A percentile compares a stretch with the other conserved stretches of the same genome.
Conservation (phyloP, 2,888 invertebrate genomes). For the Cetonia aurata region DNA sequence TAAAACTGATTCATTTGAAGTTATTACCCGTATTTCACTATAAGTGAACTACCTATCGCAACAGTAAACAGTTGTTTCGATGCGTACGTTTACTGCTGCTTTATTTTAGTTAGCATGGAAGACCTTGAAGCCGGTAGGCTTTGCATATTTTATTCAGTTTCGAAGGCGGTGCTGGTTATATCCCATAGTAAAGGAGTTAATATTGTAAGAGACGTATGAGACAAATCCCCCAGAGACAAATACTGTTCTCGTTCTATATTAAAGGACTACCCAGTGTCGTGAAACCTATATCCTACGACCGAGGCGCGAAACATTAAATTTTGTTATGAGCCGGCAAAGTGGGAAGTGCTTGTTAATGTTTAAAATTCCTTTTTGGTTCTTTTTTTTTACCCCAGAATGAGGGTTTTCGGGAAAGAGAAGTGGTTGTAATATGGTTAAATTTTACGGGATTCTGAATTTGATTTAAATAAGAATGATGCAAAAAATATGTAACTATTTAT, state of each 20-base stretch:
- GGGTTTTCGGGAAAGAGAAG: no score
- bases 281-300: not conserved
- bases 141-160: conserved; percentile 8
- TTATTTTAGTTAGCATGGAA: not conserved
- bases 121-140: not conserved
- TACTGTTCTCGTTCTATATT: conserved; percentile 1
- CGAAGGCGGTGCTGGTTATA: not conserved
- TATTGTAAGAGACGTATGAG: conserved; percentile 8
- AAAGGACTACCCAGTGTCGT: not conserved
- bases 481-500: no score
- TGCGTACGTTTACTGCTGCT: no score
- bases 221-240: conserved; percentile 9
- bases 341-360: conserved; percentile 13
- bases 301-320: not conserved
- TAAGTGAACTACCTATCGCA: no score
- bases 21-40: no score
- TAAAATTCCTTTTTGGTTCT: conserved; percentile 2
- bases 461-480: no score
- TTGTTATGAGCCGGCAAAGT: not conserved
- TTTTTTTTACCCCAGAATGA: no score
- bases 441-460: no score
- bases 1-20: no score
- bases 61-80: no score
- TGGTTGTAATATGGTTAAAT: no score
- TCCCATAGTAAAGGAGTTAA: conserved; percentile 1